Base-by-base conservation (phyloP, 2,888 invertebrate species). In the Drosophila meridiana region DNA sequence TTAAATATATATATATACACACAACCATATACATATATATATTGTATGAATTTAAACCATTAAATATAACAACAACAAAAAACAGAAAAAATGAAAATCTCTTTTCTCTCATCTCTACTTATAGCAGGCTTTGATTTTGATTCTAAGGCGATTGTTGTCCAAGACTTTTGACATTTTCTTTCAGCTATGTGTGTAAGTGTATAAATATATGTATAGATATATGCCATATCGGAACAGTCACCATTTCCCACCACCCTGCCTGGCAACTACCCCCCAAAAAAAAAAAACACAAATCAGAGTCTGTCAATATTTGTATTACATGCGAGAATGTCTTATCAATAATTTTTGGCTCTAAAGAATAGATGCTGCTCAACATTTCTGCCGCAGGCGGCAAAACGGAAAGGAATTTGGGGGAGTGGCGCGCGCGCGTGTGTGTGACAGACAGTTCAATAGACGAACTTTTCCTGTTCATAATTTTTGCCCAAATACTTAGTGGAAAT, bases 261-360 rank as follows among this genome's bases (percentile, higher is more conserved):
- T 9, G 57, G 32, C 36, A 40, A 45, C 47, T 50, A 40, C 58
- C 43, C 57, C 34, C 40, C 9, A 28, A 3, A 53, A 53, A 26
- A 42, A n/a, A 45, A 20, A 45, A 45, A 14, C 26, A 47, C 20
- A 85, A 85, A 85, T 85, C 85, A 85, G 84, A 74, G 85, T 74
- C 80, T 89, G 82, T 87, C 85, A 85, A 85, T 85, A 85, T 85
- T 85, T 85, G 85, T 89, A 82, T 82, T 85, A 87, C 82, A 89
- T 77, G 82, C 60, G 68, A 71, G 76, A 48, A 73, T 77, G 84
- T 85, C 89, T 89, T 85, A 85, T 85, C 85, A 85, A 89, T 85
- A 89, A 85, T 85, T 89, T 83, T 83, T 78, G 52, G 52, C 52
- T 47, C 26, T 47, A 83, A 89, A 83, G 84, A 84, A 86, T 55